phyloP scores from a whole-genome alignment of 2,888 invertebrate species.

The Andrena dorsata region DNA sequence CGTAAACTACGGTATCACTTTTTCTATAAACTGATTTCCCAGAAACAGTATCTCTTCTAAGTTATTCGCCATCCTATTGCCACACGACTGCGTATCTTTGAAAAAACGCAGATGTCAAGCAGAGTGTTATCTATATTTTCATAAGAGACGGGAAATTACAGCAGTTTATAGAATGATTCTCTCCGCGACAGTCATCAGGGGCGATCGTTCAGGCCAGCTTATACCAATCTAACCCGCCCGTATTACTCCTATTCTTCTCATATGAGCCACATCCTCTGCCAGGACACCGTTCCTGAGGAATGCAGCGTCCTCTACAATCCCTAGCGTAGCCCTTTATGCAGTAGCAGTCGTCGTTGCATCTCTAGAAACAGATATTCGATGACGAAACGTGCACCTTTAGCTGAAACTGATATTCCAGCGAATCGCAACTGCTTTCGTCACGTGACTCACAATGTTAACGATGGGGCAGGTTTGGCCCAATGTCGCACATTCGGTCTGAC shows the following conservation, averaged over 20 bases:
- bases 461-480: constrained; percentile 31
- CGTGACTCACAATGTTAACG: constrained; percentile 45
- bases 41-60: no score
- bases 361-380: constrained; percentile 23
- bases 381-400: background rate
- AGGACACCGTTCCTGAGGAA: constrained; percentile 1
- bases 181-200: no score
- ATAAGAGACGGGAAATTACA: no score
- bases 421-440: background rate
- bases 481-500: constrained; percentile 45
- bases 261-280: accelerated
- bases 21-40: no score
- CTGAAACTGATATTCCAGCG: background rate
- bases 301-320: background rate
- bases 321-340: constrained; percentile 52
- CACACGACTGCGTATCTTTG: no score
- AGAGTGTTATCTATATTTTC: background rate
- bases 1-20: no score
- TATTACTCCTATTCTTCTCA: background rate
- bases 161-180: no score
- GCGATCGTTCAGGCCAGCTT: no score
- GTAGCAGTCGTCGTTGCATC: constrained; percentile 58
- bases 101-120: background rate
- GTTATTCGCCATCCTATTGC: no score
- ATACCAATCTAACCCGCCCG: no score